Conservation (phyloP, 2,113 vertebrate genomes). For the Syngnathus scovelli region DNA sequence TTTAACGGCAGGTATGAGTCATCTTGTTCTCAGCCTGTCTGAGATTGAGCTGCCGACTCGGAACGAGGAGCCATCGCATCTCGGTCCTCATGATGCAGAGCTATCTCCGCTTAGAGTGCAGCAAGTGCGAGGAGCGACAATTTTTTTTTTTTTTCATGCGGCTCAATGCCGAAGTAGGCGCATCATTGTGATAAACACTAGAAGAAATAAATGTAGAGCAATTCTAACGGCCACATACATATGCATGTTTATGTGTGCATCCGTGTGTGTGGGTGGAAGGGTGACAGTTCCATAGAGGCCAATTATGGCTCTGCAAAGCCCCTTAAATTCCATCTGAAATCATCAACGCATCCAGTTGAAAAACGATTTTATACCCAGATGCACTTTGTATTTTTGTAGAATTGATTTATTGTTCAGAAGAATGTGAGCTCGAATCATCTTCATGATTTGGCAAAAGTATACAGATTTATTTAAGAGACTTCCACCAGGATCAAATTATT, state of each 20-base stretch:
- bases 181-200: not conserved
- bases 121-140: constrained; percentile 24
- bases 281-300: constrained; percentile 6
- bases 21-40: constrained; percentile 56
- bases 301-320: constrained; percentile 7
- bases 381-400: not conserved
- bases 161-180: constrained; percentile 3
- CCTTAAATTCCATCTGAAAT: constrained; percentile 12
- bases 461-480: not conserved
- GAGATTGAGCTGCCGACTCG: constrained; percentile 41
- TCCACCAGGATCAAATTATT: too few relatives aligned
- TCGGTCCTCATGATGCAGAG: constrained; percentile 37
- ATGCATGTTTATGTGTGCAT: not conserved
- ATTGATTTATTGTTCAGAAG: not conserved
- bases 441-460: not conserved
- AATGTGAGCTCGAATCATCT: too few relatives aligned
- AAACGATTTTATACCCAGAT: constrained; percentile 1
- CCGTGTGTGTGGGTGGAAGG: constrained; percentile 9
- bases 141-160: constrained; percentile 21
- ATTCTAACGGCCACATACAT: not conserved
- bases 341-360: constrained; percentile 4
- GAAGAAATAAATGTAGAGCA: not conserved
- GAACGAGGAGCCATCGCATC: constrained; percentile 41
- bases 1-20: constrained; percentile 51
- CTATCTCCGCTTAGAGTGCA: constrained; percentile 39